Conservation (phyloP, 2,888 invertebrate species). For the Muscina levida region DNA sequence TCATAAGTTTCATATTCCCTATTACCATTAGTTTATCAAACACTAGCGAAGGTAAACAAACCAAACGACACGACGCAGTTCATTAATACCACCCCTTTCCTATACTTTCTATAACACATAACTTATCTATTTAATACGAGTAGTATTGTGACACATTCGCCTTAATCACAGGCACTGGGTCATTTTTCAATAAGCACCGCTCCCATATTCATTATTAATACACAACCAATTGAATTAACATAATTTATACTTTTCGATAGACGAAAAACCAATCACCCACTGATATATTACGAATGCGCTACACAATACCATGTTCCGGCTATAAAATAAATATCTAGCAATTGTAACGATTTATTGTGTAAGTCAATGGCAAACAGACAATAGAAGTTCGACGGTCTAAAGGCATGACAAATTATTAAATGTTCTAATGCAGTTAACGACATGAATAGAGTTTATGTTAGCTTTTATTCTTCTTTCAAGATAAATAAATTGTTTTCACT, state of each 20-base stretch:
- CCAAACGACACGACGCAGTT: too few species aligned
- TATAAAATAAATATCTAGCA: not conserved
- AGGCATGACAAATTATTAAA: conserved; percentile 4
- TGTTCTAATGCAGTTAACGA: conserved; percentile 8
- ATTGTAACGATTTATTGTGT: not conserved
- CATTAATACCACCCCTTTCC: too few species aligned
- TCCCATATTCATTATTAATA: not conserved
- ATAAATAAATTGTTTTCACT: conserved; percentile 15
- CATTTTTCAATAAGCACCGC: too few species aligned
- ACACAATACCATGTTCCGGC: not conserved
- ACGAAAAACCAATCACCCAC: conserved; percentile 16
- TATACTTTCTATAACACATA: too few species aligned
- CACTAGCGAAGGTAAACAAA: too few species aligned
- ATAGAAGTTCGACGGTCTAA: not conserved
- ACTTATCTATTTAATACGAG: too few species aligned
- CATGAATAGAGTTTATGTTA: not conserved
- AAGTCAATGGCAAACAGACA: not conserved
- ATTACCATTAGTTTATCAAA: too few species aligned
- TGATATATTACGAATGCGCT: not conserved
- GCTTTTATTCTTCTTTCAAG: not conserved
- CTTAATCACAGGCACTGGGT: too few species aligned
- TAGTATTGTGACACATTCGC: too few species aligned
- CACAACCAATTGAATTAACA: conserved; percentile 27
- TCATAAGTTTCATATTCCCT: too few species aligned
- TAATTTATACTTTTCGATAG: conserved; percentile 1